Evolutionary conservation across 2,113 vertebrate species (phyloP), one percentile per base, ranked within the genome.

Genomic region (Cacatua alba): DNA sequence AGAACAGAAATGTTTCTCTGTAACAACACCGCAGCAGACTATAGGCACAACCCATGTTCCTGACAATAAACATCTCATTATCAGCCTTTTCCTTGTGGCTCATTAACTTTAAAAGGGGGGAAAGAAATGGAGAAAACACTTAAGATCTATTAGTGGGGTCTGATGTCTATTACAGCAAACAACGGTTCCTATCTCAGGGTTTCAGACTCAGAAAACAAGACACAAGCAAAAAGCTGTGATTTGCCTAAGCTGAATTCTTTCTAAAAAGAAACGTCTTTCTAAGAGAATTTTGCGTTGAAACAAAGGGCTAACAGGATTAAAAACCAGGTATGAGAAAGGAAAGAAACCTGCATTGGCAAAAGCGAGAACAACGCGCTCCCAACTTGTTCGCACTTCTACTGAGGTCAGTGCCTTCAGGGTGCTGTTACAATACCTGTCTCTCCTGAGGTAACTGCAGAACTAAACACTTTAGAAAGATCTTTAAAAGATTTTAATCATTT

Each of bases 71-170:
- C 71, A 81, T 39, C 92, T 92, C 86, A 88, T 87, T 87, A 91
- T 52, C 55, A 86, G 62, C 82, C 94, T 92, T 51, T 65, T 85
- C 81, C 83, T 90, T 92, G 69, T n/a, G 89, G 90, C 53, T 97
- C 85, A 70, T 94, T 96, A 89, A 80, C 53, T 59, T 37, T 2
- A 25, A 43, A 62, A 37, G 25, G 1, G 19, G 31, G 48, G 19
- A 4, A 48, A 59, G 37, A 63, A 46, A 37, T 14, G 46, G n/a
- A 71, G 80, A 31, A 72, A 90, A 48, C n/a, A 26, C 59, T 88
- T 41, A 14, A 44, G 82, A 90, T 3, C 8, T 68, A 70, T 79
- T 37, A 70, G 46, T 62, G 80, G 75, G 82, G 72, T 43, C 52
- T 94, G 78, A 29, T 33, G 64, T 28, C 5, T 37, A 11, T 57